phyloP scores from a whole-genome alignment of 2,797 vertebrate genomes.

The Cirrhinus mrigala region DNA sequence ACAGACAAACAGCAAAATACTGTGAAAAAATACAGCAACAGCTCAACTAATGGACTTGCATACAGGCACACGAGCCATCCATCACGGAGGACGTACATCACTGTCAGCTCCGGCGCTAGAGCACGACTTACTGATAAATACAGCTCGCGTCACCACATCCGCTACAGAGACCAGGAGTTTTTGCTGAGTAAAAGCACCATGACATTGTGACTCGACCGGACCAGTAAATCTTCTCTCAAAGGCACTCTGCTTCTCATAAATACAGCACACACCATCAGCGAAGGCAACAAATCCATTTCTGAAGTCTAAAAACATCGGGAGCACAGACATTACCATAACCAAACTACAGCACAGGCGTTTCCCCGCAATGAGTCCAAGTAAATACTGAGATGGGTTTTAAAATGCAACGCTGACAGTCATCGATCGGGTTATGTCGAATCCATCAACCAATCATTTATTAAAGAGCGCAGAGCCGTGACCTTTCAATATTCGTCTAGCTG shows the following conservation, averaged over 20 bases:
- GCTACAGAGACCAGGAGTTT: slow-evolving; percentile 59
- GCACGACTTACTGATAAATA: slow-evolving; percentile 73
- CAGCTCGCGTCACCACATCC: slow-evolving; percentile 79
- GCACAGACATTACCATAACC: slow-evolving; percentile 5
- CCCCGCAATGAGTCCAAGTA: neutral
- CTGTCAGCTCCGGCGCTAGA: slow-evolving; percentile 78
- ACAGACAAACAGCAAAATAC: slow-evolving; percentile 64
- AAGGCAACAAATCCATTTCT: slow-evolving; percentile 35
- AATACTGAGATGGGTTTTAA: neutral
- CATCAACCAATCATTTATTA: slow-evolving; percentile 12
- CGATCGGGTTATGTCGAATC: slow-evolving; percentile 10
- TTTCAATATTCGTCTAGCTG: slow-evolving; percentile 13
- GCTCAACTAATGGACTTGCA: slow-evolving; percentile 67
- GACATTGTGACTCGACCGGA: slow-evolving; percentile 70
- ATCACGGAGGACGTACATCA: slow-evolving; percentile 88
- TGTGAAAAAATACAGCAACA: slow-evolving; percentile 75
- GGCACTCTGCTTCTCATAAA: slow-evolving; percentile 35
- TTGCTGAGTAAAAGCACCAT: slow-evolving; percentile 53
- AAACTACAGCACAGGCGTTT: neutral
- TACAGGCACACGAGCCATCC: slow-evolving; percentile 74
- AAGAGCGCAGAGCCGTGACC: neutral
- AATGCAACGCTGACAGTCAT: neutral
- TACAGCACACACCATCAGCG: slow-evolving; percentile 13
- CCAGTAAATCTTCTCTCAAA: slow-evolving; percentile 31
- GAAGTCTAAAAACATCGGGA: slow-evolving; percentile 1